Conservation (phyloP, 2,888 invertebrate genomes). For the Pelosia muscerda region DNA sequence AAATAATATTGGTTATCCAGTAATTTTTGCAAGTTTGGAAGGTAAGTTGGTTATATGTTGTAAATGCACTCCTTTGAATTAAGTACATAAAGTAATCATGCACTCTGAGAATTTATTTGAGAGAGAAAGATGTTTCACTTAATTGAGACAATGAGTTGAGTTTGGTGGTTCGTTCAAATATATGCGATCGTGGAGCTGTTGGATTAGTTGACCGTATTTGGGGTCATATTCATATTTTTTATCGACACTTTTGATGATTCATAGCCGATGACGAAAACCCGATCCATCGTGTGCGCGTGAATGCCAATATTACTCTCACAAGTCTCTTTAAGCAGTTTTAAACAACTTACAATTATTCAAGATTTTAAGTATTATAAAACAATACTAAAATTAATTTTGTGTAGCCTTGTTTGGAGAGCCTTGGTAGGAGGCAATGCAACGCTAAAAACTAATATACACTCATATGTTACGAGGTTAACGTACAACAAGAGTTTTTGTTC, state of each 20-base stretch:
- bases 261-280: not conserved
- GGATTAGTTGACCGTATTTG: slow-evolving; percentile 1
- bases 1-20: no score
- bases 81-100: not conserved
- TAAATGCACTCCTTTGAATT: not conserved
- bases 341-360: not conserved
- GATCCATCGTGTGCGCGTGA: not conserved
- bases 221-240: slow-evolving; percentile 2
- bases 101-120: no score
- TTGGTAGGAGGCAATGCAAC: slow-evolving; percentile 11
- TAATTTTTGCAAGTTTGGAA: not conserved
- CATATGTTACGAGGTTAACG: slow-evolving; percentile 15
- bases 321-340: not conserved
- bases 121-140: no score
- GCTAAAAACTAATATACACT: slow-evolving; percentile 13
- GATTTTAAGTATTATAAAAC: not conserved
- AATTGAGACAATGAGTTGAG: not conserved
- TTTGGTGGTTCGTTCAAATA: not conserved
- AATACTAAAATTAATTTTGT: not conserved
- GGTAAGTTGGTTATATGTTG: not conserved
- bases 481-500: slow-evolving; percentile 17
- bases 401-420: slow-evolving; percentile 15
- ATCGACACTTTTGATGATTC: not conserved
- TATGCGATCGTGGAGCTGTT: not conserved
- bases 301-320: not conserved